These are phyloP conservation scores for Papilio elwesi DNA, from an alignment of 2,888 invertebrate genomes.

Conservation along the genomic window DNA sequence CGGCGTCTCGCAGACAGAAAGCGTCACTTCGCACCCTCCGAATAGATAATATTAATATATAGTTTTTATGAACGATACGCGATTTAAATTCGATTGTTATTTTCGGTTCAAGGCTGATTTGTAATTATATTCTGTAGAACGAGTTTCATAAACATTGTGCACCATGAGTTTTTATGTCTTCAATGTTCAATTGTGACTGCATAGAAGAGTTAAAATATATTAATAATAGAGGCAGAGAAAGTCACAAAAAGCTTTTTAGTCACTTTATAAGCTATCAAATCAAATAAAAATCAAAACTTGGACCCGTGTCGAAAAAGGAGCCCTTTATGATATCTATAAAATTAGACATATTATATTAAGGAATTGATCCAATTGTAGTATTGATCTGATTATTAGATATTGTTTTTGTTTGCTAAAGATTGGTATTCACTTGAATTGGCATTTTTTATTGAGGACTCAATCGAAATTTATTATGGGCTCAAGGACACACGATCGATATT, in stretches of 20 bases:
- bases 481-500: constrained; percentile 13
- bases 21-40: constrained; percentile 11
- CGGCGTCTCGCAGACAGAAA: constrained; percentile 22
- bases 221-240: background rate
- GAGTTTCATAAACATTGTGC: constrained; percentile 18
- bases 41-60: constrained; percentile 26
- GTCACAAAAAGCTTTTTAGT: too few species aligned
- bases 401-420: too few species aligned
- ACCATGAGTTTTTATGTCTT: constrained; percentile 20
- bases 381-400: too few species aligned
- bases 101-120: constrained; percentile 33
- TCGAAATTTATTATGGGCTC: background rate
- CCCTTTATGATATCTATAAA: too few species aligned
- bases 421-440: background rate
- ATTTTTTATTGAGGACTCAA: background rate
- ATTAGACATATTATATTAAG: too few species aligned
- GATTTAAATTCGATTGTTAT: constrained; percentile 14
- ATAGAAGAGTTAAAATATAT: background rate
- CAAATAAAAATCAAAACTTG: too few species aligned
- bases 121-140: constrained; percentile 33
- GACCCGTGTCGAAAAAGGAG: too few species aligned
- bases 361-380: too few species aligned
- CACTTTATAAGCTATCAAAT: too few species aligned
- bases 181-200: constrained; percentile 18
- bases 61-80: constrained; percentile 29